Evolutionary conservation across 2,888 invertebrate species (phyloP).

Genomic region (Ormyrus thymus): DNA sequence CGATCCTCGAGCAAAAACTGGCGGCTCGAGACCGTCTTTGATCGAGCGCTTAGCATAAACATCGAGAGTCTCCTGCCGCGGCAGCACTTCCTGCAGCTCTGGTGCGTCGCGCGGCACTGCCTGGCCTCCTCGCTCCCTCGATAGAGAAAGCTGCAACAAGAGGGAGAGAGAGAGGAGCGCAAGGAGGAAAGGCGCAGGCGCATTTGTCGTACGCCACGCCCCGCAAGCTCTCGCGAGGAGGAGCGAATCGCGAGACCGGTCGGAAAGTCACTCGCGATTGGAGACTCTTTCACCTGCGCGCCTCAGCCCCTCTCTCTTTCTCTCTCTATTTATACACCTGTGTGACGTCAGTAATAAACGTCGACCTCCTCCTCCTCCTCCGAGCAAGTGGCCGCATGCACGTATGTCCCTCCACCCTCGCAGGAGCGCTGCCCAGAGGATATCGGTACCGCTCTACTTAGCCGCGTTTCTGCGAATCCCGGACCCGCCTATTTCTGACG

Average conservation of each 20-base stretch:
- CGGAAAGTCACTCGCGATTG: slow-evolving; percentile 68
- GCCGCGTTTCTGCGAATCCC: too few species aligned
- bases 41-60: too few species aligned
- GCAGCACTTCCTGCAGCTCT: background rate
- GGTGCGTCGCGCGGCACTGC: slow-evolving; percentile 15
- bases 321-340: slow-evolving; percentile 69
- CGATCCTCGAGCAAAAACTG: too few species aligned
- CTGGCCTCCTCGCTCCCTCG: slow-evolving; percentile 10
- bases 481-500: too few species aligned
- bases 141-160: background rate
- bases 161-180: slow-evolving; percentile 15
- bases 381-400: background rate
- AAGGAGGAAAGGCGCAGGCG: slow-evolving; percentile 65
- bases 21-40: too few species aligned
- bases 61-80: too few species aligned
- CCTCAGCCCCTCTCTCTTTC: slow-evolving; percentile 27
- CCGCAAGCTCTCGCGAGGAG: slow-evolving; percentile 69
- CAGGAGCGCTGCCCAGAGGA: background rate
- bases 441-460: too few species aligned
- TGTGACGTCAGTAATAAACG: slow-evolving; percentile 68
- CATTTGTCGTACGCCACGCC: slow-evolving; percentile 69
- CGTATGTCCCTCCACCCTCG: slow-evolving; percentile 21
- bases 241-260: slow-evolving; percentile 67
- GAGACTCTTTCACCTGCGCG: slow-evolving; percentile 69
- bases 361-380: slow-evolving; percentile 42